Base-by-base conservation (phyloP, 2,888 invertebrate genomes). In the Monoplex corrugatus region DNA sequence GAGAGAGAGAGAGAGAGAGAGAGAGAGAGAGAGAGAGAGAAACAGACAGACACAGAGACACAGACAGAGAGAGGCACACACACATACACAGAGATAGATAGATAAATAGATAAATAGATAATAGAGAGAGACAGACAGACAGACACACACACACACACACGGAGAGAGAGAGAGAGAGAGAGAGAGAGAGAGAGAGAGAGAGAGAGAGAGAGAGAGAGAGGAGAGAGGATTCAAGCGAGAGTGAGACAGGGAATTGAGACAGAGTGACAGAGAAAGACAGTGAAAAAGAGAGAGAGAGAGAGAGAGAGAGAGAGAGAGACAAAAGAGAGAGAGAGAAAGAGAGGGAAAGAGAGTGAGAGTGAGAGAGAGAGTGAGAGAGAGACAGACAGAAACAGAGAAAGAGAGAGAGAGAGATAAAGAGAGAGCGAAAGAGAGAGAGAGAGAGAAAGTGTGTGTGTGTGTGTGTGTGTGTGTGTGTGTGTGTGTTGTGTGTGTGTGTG, bases 1-100 rank as follows among this genome's bases (percentile, higher is more conserved):
- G 82, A 82, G 82, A 82, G 43, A 82, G 82, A 82, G 13, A 82
- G 82, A 82, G 8, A 82, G 43, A 82, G 43, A 82, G 43, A 82
- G 13, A 44, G 43, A 82, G 98, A 94, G 43, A 82, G 43, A 44
- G 43, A 82, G 13, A 82, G 40, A 82, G 3, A 40, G 82, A 78
- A 35, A 78, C 23, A 78, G 78, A 78, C 23, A 78, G 78, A 38
- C 23, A 78, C 32, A 78, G 78, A 38, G 35, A 78, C 32, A 78
- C 32, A 78, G 38, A 78, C 32, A 78, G 38, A 78, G 40, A 23
- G 63, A 23, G 63, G 23, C 23, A 23, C 23, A 23, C 23, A 23
- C 23, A 23, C 23, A 63, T 16, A 23, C 23, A 16, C 3, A 23
- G 63, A 23, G 63, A 23, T 16, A 23, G 63, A 23, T 16, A 63